These are phyloP conservation scores for Onychomys torridus DNA, from an alignment of 2,797 vertebrate genomes.

Conservation along the genomic window DNA sequence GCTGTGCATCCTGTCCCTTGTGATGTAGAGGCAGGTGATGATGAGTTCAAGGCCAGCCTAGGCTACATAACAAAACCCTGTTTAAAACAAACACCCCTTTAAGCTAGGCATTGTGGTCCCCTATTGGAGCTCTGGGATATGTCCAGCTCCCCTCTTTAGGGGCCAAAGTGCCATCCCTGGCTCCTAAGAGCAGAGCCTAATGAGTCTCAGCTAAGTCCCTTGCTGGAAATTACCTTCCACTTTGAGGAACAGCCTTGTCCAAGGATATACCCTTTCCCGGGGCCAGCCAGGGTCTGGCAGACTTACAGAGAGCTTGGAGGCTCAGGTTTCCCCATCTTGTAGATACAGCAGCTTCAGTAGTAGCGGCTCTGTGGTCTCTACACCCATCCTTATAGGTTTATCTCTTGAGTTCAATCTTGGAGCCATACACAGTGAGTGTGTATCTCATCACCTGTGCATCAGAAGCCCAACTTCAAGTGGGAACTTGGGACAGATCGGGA, in stretches of 20 bases:
- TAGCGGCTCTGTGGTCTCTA: background rate
- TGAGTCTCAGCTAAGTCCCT: background rate
- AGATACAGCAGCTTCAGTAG: background rate
- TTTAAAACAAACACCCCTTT: background rate
- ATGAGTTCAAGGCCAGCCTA: background rate
- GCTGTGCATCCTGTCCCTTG: background rate
- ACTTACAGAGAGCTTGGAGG: background rate
- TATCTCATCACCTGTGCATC: background rate
- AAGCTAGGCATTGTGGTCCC: background rate
- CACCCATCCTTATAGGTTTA: background rate
- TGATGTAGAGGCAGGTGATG: background rate
- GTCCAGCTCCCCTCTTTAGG: background rate
- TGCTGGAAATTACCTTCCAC: background rate
- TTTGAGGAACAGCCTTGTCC: background rate
- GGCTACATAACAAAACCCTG: background rate
- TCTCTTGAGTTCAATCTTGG: background rate
- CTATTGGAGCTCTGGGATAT: background rate
- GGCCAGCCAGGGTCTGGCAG: background rate
- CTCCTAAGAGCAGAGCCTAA: background rate
- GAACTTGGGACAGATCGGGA: constrained; percentile 9
- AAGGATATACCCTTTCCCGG: background rate
- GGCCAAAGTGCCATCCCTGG: background rate
- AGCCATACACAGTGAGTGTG: accelerated
- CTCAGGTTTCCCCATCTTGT: background rate
- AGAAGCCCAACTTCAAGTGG: background rate